phyloP scores from a whole-genome alignment of 1,140 invertebrate genomes.

The Diorhabda elongata region DNA sequence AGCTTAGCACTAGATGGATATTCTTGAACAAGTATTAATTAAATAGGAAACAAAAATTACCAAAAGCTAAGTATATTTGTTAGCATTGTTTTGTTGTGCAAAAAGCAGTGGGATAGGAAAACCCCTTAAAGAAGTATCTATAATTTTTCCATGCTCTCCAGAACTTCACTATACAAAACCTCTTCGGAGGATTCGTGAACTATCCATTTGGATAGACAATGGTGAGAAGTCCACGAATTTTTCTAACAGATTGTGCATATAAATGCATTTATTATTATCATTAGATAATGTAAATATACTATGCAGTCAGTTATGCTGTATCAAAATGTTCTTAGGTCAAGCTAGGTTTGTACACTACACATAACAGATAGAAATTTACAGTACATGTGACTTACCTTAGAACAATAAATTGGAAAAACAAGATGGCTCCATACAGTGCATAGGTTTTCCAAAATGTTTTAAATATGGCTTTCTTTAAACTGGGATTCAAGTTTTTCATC shows the following conservation, averaged over 20 bases:
- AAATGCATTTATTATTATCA: not conserved
- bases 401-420: conserved; percentile 39
- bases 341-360: not conserved
- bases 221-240: not conserved
- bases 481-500: conserved; percentile 18
- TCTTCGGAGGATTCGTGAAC: too few species aligned
- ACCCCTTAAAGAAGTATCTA: too few species aligned
- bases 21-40: not conserved
- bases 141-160: too few species aligned
- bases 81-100: not conserved
- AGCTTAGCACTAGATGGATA: not conserved
- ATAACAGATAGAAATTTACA: not conserved
- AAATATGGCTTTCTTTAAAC: conserved; percentile 41
- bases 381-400: conserved; percentile 28
- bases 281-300: not conserved
- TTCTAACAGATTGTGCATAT: not conserved
- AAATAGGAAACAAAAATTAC: not conserved
- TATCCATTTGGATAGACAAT: too few species aligned
- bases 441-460: conserved; percentile 45
- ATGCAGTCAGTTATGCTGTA: not conserved
- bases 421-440: conserved; percentile 31
- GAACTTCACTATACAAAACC: too few species aligned
- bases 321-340: not conserved
- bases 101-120: too few species aligned
- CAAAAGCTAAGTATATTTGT: not conserved